Conservation (phyloP, 2,888 invertebrate genomes). For the Andrena dorsata region DNA sequence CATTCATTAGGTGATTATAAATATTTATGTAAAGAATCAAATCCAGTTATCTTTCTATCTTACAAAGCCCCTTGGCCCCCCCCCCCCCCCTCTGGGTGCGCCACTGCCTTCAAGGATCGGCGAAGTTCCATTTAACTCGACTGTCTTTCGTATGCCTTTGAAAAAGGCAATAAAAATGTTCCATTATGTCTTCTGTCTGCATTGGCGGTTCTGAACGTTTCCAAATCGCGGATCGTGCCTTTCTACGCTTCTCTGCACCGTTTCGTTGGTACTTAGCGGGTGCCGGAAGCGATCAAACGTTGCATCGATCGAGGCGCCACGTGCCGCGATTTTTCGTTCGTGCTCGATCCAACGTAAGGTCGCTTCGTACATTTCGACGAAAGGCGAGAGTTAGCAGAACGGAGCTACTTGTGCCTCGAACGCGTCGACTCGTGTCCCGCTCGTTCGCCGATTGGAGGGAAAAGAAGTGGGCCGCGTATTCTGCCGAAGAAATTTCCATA, state of each 20-base stretch:
- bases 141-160: slow-evolving; percentile 39
- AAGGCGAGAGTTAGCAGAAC: slow-evolving; percentile 49
- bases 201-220: slow-evolving; percentile 49
- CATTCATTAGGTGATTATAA: too few relatives aligned
- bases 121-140: slow-evolving; percentile 42
- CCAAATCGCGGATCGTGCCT: slow-evolving; percentile 63
- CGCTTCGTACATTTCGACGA: slow-evolving; percentile 41
- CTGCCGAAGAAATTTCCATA: slow-evolving; percentile 58
- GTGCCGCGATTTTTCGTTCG: not conserved
- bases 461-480: slow-evolving; percentile 25
- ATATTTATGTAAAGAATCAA: too few relatives aligned
- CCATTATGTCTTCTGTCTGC: slow-evolving; percentile 50
- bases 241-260: slow-evolving; percentile 48
- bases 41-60: too few relatives aligned
- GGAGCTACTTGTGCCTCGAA: slow-evolving; percentile 67
- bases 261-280: slow-evolving; percentile 54
- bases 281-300: slow-evolving; percentile 37
- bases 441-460: slow-evolving; percentile 51
- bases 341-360: slow-evolving; percentile 26
- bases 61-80: too few relatives aligned
- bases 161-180: slow-evolving; percentile 44
- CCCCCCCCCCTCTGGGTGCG: too few relatives aligned
- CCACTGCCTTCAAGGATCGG: slow-evolving; percentile 1
- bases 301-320: not conserved
- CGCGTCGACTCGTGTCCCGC: slow-evolving; percentile 62